These are phyloP conservation scores for Catotricha subobsoleta DNA, from an alignment of 2,888 invertebrate genomes.

Conservation along the genomic window DNA sequence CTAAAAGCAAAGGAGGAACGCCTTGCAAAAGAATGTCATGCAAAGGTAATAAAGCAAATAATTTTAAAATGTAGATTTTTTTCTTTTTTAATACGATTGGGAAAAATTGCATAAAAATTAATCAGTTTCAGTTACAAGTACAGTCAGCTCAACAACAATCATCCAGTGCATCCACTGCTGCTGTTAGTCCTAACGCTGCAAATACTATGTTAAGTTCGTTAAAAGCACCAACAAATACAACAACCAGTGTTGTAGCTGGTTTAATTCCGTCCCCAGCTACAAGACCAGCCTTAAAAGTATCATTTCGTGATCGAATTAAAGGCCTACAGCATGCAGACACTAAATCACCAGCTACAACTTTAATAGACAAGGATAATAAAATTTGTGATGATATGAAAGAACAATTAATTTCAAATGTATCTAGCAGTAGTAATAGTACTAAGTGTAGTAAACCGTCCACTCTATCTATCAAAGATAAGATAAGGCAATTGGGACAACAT, in stretches of 20 bases:
- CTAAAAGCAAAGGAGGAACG: constrained; percentile 59
- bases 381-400: constrained; percentile 7
- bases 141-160: constrained; percentile 5
- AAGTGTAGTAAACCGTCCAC: constrained; percentile 18
- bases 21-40: constrained; percentile 27
- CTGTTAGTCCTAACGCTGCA: constrained; percentile 9
- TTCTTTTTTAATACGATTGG: too few relatives aligned
- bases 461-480: constrained; percentile 32
- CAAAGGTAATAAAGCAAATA: too few relatives aligned
- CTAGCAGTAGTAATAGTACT: constrained; percentile 9
- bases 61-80: too few relatives aligned
- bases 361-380: not conserved
- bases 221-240: constrained; percentile 27
- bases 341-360: constrained; percentile 2
- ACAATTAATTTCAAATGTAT: constrained; percentile 16
- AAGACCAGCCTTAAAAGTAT: constrained; percentile 34
- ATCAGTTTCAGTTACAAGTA: constrained; percentile 4
- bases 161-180: constrained; percentile 8
- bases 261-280: constrained; percentile 17
- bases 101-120: too few relatives aligned
- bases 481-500: constrained; percentile 31
- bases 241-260: constrained; percentile 31
- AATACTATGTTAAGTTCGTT: constrained; percentile 10
- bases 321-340: constrained; percentile 32
- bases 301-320: constrained; percentile 42